Conservation (phyloP, 2,888 invertebrate species). For the Xylophagus ater region DNA sequence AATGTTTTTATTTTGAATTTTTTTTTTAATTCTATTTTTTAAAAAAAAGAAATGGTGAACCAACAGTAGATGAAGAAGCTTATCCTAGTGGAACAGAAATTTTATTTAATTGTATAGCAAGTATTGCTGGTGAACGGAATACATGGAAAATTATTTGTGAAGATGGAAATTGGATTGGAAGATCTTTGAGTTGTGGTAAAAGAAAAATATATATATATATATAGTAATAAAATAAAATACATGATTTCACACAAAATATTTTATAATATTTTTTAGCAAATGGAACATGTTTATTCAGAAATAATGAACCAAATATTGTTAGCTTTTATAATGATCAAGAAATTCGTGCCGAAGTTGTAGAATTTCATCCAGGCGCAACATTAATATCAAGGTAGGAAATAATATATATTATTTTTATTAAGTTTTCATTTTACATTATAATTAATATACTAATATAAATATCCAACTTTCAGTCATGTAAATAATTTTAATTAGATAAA, state of each 20-base stretch:
- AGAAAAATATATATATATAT: neutral
- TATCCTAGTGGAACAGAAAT: constrained; percentile 76
- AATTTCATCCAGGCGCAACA: constrained; percentile 63
- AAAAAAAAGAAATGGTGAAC: constrained; percentile 49
- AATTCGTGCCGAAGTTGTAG: constrained; percentile 62
- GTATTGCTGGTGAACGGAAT: constrained; percentile 68
- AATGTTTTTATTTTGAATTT: neutral
- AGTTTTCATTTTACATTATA: neutral
- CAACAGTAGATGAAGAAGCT: constrained; percentile 52
- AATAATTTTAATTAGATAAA: neutral
- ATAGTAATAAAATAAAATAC: neutral
- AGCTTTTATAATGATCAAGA: constrained; percentile 71
- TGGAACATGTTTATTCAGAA: constrained; percentile 63
- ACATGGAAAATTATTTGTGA: constrained; percentile 80
- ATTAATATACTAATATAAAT: no score
- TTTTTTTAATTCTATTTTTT: constrained; percentile 19
- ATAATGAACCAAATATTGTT: constrained; percentile 67
- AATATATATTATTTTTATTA: no score
- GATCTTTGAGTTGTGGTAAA: constrained; percentile 68
- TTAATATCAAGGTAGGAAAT: constrained; percentile 54
- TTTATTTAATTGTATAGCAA: constrained; percentile 71
- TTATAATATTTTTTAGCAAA: constrained; percentile 40
- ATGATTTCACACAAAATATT: neutral
- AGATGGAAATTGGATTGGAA: constrained; percentile 74
- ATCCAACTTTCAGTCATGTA: neutral